phyloP scores from a whole-genome alignment of 1,140 invertebrate species.

The Philaenus spumarius region DNA sequence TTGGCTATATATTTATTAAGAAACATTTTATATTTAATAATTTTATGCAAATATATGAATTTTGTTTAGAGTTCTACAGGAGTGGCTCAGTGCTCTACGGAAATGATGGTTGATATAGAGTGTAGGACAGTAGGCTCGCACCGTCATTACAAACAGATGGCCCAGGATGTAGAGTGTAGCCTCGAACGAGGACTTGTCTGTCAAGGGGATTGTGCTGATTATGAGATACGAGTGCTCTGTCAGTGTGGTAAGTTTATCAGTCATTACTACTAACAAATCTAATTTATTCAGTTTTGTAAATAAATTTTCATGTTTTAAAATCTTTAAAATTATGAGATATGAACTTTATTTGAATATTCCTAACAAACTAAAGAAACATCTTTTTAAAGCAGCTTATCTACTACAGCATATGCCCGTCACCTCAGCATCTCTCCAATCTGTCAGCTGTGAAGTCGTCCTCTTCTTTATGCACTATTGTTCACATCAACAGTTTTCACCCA shows the following conservation, averaged over 20 bases:
- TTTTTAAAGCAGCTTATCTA: too few species aligned
- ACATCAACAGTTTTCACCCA: too few species aligned
- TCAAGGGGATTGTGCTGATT: conserved; percentile 52
- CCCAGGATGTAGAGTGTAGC: conserved; percentile 65
- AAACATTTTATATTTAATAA: neutral
- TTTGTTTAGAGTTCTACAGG: neutral
- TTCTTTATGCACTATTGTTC: too few species aligned
- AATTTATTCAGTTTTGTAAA: neutral
- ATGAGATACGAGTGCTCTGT: conserved; percentile 65
- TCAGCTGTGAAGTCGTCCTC: too few species aligned
- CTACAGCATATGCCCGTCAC: too few species aligned
- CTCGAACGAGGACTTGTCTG: conserved; percentile 64
- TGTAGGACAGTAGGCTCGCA: conserved; percentile 60
- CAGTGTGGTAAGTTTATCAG: conserved; percentile 45
- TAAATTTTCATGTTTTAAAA: neutral
- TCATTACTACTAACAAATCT: neutral
- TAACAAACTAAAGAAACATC: too few species aligned
- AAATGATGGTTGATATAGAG: conserved; percentile 62
- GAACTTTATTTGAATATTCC: too few species aligned
- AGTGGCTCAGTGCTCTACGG: conserved; percentile 44
- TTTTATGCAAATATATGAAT: neutral
- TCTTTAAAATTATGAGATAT: too few species aligned
- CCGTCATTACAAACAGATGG: conserved; percentile 54
- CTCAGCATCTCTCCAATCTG: too few species aligned
- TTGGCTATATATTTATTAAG: neutral